Percentiles rank a stretch among this genome's conserved stretches.
phyloP scores from a whole-genome alignment of 2,888 invertebrate species.

The Scaptomyza caliginosa region DNA sequence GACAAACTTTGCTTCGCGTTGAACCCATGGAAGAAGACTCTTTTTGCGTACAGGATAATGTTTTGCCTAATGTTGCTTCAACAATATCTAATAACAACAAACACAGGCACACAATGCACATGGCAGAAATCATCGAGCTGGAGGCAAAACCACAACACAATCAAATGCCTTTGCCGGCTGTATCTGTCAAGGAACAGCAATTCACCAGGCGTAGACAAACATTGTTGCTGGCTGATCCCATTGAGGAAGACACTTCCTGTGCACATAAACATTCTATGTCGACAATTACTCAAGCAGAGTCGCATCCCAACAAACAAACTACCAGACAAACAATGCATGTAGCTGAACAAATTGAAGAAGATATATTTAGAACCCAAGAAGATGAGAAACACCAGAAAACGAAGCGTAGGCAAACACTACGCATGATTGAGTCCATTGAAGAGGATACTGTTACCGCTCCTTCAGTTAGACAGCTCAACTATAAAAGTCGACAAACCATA shows the following conservation, averaged over 20 bases:
- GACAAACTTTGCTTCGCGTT: conserved; percentile 18
- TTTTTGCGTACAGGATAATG: neutral
- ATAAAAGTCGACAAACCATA: neutral
- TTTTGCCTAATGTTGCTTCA: neutral
- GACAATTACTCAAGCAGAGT: neutral
- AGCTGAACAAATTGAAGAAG: neutral
- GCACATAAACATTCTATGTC: neutral
- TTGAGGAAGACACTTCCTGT: conserved; percentile 12
- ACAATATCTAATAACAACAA: neutral
- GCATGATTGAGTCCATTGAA: neutral
- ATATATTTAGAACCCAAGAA: neutral
- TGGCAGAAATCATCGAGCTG: neutral
- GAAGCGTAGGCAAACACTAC: conserved; percentile 2
- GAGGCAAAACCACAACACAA: neutral
- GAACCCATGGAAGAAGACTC: conserved; percentile 32
- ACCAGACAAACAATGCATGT: conserved; percentile 2
- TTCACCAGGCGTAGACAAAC: conserved; percentile 2
- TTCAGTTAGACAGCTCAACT: neutral
- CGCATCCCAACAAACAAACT: neutral
- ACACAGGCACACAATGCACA: neutral
- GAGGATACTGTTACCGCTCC: neutral
- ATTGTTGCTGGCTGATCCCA: conserved; percentile 1
- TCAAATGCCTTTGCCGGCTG: neutral
- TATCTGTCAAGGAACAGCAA: neutral
- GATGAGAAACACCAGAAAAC: neutral